Conservation (phyloP, 2,888 invertebrate genomes). For the Stenchaetothrips biformis region DNA sequence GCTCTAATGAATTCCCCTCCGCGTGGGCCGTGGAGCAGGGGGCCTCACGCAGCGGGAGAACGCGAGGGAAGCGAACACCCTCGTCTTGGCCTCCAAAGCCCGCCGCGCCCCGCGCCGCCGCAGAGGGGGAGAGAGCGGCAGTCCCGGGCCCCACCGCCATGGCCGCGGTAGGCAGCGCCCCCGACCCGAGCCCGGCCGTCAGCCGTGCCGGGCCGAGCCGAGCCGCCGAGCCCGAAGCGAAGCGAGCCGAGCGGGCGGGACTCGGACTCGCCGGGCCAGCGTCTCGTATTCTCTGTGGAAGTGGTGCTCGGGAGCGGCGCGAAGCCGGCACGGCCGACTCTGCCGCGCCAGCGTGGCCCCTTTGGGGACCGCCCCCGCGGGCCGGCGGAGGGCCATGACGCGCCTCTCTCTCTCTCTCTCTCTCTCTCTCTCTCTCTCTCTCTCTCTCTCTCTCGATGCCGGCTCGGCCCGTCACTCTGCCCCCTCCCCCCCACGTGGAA, state of each 20-base stretch:
- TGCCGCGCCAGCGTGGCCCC: slow-evolving; percentile 1
- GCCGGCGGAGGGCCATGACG: neutral
- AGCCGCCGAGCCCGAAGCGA: neutral
- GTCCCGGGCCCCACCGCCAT: neutral
- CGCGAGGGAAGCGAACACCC: too few species aligned
- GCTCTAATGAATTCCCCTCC: neutral
- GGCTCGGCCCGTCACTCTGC: neutral
- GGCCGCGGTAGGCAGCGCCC: slow-evolving; percentile 19
- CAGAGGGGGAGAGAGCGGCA: neutral
- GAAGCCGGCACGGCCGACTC: slow-evolving; percentile 6
- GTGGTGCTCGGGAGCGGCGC: slow-evolving; percentile 16
- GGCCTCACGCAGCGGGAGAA: too few species aligned
- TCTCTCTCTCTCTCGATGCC: neutral
- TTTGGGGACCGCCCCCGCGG: neutral
- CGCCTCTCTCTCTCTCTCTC: too few species aligned
- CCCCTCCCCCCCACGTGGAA: slow-evolving; percentile 7
- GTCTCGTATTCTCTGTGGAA: slow-evolving; percentile 20
- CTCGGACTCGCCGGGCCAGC: neutral
- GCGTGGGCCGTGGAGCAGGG: too few species aligned
- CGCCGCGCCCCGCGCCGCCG: neutral
- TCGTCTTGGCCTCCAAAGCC: too few species aligned
- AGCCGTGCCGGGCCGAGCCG: slow-evolving; percentile 6
- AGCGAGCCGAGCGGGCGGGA: neutral
- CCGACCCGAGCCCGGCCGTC: slow-evolving; percentile 14
- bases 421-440: neutral